phyloP scores from a whole-genome alignment of 2,888 invertebrate species.

The Nomada fabriciana region DNA sequence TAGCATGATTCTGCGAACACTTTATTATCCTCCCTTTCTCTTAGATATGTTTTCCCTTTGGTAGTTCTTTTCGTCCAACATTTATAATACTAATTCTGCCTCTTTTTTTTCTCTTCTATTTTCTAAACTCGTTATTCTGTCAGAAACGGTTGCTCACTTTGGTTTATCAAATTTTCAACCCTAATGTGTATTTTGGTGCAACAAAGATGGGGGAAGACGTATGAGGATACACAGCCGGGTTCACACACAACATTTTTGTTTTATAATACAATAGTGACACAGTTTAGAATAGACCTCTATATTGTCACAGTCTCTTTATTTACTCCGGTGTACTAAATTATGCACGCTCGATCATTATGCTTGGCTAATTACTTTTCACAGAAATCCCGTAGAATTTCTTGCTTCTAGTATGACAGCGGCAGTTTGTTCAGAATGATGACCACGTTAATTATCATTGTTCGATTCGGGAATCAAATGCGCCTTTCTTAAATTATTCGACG shows the following conservation, averaged over 20 bases:
- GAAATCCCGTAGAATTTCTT: not conserved
- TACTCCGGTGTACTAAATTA: conserved; percentile 3
- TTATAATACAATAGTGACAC: conserved; percentile 43
- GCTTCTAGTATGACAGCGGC: not conserved
- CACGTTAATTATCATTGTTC: not conserved
- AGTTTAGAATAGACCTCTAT: conserved; percentile 44
- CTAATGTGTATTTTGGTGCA: conserved; percentile 61
- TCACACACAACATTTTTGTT: conserved; percentile 58
- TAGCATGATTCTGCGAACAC: conserved; percentile 22
- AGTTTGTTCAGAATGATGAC: not conserved
- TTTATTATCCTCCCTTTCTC: conserved; percentile 1
- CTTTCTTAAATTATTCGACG: not conserved
- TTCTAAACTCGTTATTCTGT: conserved; percentile 8
- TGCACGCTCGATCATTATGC: conserved; percentile 11
- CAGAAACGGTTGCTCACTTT: conserved; percentile 27
- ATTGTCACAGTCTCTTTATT: conserved; percentile 41
- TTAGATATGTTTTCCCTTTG: conserved; percentile 50
- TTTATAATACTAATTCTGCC: conserved; percentile 13
- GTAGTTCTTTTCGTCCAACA: conserved; percentile 11
- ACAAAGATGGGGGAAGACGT: conserved; percentile 51
- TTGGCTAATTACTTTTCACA: conserved; percentile 4
- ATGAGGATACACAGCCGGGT: conserved; percentile 66
- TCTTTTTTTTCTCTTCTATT: not conserved
- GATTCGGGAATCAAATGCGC: not conserved
- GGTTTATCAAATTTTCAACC: conserved; percentile 18